A percentile compares a stretch with the other conserved stretches of the same genome.
phyloP scores from a whole-genome alignment of 2,888 invertebrate species.

The Temnothorax rugatulus region DNA sequence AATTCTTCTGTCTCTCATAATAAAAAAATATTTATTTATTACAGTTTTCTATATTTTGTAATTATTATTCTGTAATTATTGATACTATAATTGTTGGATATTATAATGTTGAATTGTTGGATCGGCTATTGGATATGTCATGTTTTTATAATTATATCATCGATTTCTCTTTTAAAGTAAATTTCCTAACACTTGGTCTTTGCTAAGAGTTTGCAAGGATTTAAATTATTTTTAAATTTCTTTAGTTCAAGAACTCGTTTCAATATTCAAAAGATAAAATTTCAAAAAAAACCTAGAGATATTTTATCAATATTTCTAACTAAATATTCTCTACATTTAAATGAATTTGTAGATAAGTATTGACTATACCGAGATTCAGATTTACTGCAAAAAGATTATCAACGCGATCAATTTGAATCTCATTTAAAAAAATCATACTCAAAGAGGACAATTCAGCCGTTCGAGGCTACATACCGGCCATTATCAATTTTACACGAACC shows the following conservation, averaged over 20 bases:
- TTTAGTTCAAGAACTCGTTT: background rate
- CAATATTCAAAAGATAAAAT: conserved; percentile 1
- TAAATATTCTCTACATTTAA: conserved; percentile 10
- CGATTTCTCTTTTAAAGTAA: background rate
- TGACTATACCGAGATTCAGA: conserved; percentile 15
- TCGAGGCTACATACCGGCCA: conserved; percentile 67
- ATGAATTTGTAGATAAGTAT: background rate
- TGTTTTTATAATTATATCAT: background rate
- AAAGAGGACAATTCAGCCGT: conserved; percentile 61
- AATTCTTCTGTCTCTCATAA: background rate
- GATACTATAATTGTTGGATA: background rate
- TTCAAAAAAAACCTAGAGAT: background rate
- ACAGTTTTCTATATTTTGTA: background rate
- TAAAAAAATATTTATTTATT: background rate
- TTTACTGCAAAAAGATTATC: conserved; percentile 50
- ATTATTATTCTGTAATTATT: conserved; percentile 8
- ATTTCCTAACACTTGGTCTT: background rate
- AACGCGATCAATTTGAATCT: conserved; percentile 43
- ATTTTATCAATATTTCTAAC: background rate
- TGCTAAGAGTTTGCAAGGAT: background rate
- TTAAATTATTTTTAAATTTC: background rate
- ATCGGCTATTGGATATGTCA: background rate
- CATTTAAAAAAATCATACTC: conserved; percentile 49
- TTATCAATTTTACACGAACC: conserved; percentile 82
- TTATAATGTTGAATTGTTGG: background rate